Evolutionary conservation across 2,797 vertebrate species (phyloP).

Genomic region (Malacoctenus gilli): DNA sequence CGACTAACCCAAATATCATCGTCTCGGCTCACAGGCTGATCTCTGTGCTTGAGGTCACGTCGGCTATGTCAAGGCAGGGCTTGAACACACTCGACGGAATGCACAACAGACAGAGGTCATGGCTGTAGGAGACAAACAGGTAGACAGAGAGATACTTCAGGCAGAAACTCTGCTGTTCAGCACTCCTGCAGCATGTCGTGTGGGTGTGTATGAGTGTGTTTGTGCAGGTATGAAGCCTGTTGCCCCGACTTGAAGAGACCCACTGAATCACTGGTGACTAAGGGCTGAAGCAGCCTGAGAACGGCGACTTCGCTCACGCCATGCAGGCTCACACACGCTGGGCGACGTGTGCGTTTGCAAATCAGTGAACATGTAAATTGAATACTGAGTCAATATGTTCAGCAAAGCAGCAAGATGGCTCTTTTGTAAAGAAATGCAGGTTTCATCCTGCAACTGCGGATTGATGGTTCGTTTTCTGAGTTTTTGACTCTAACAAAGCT

Average conservation of each 20-base stretch:
- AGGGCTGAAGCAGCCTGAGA: conserved; percentile 54
- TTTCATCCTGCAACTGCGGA: no score
- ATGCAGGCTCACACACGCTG: conserved; percentile 58
- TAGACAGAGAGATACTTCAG: conserved; percentile 6
- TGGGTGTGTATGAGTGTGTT: conserved; percentile 10
- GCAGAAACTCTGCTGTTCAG: conserved; percentile 31
- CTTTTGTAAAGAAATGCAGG: no score
- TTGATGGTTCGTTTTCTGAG: no score
- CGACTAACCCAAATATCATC: neutral
- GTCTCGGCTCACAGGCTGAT: neutral
- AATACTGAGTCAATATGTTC: conserved; percentile 22
- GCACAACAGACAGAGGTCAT: no score
- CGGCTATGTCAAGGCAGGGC: neutral
- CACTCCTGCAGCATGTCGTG: conserved; percentile 22
- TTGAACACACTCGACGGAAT: no score
- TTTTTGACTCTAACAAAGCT: no score
- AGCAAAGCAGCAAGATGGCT: neutral
- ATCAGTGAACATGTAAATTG: conserved; percentile 21
- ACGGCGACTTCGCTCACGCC: conserved; percentile 54
- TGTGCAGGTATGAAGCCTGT: conserved; percentile 50
- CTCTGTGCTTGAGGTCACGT: neutral
- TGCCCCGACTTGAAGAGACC: conserved; percentile 73
- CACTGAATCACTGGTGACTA: conserved; percentile 77
- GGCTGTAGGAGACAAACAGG: no score
- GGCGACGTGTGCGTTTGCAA: conserved; percentile 15